Evolutionary conservation across 1,140 invertebrate species (phyloP).

Genomic region (Maniola jurtina): DNA sequence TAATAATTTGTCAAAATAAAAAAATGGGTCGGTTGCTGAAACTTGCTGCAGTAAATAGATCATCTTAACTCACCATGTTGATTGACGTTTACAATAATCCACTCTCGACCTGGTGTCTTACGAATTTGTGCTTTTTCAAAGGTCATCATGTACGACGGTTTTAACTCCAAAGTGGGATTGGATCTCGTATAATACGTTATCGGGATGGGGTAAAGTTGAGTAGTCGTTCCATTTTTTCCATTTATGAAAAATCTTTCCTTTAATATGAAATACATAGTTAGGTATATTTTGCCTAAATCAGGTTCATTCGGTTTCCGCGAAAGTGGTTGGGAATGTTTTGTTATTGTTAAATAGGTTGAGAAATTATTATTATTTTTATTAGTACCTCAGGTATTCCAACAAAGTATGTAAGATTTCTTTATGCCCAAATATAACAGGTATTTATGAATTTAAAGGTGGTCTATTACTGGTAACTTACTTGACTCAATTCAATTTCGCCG

Average conservation of each 20-base stretch:
- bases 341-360: no score
- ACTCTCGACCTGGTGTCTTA: constrained; percentile 70
- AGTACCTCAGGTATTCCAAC: no score
- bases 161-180: constrained; percentile 78
- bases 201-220: constrained; percentile 80
- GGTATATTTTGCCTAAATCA: no score
- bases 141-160: constrained; percentile 74
- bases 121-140: constrained; percentile 36
- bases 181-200: constrained; percentile 79
- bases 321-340: no score
- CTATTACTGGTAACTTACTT: constrained; percentile 52
- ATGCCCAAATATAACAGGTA: no score
- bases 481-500: constrained; percentile 69
- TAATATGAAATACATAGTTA: constrained; percentile 33
- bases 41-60: no score
- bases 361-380: no score
- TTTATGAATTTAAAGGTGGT: no score
- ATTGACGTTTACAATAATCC: constrained; percentile 85
- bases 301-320: no score
- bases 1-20: background rate
- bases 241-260: constrained; percentile 65
- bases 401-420: no score
- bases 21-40: no score
- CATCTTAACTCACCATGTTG: constrained; percentile 77
- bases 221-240: constrained; percentile 36